Percentiles rank a stretch among this genome's conserved stretches.
Evolutionary conservation across 2,888 invertebrate genomes (phyloP).

Genomic region (Deilephila porcellus): DNA sequence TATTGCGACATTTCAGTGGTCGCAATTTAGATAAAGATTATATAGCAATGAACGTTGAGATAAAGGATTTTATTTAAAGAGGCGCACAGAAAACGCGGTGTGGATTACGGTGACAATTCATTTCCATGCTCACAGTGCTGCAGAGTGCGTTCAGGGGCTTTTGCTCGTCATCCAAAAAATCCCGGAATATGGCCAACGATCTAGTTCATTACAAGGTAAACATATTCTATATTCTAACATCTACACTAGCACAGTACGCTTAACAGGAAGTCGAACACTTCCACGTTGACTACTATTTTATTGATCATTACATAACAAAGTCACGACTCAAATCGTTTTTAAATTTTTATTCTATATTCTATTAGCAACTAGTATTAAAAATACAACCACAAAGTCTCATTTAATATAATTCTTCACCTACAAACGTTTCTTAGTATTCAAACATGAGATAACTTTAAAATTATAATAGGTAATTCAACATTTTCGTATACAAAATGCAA

Average conservation of each 20-base stretch:
- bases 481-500: no score
- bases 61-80: slow-evolving; percentile 74
- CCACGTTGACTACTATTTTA: neutral
- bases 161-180: slow-evolving; percentile 33
- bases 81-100: slow-evolving; percentile 63
- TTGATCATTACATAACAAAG: no score
- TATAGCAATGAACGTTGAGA: slow-evolving; percentile 67
- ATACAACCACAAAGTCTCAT: no score
- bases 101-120: slow-evolving; percentile 48
- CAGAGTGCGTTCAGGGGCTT: slow-evolving; percentile 48
- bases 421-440: no score
- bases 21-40: slow-evolving; percentile 77
- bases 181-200: slow-evolving; percentile 61
- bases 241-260: neutral
- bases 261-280: neutral
- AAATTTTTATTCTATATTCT: no score
- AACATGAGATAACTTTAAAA: no score
- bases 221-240: slow-evolving; percentile 18
- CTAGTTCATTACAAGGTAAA: slow-evolving; percentile 64
- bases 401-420: no score
- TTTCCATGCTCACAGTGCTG: slow-evolving; percentile 56
- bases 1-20: slow-evolving; percentile 60
- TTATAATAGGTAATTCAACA: no score
- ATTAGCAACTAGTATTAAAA: no score
- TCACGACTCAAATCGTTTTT: no score